A percentile compares a stretch with the other conserved stretches of the same genome.
Evolutionary conservation across 2,113 vertebrate species (phyloP).

Genomic region (Peromyscus californicus): DNA sequence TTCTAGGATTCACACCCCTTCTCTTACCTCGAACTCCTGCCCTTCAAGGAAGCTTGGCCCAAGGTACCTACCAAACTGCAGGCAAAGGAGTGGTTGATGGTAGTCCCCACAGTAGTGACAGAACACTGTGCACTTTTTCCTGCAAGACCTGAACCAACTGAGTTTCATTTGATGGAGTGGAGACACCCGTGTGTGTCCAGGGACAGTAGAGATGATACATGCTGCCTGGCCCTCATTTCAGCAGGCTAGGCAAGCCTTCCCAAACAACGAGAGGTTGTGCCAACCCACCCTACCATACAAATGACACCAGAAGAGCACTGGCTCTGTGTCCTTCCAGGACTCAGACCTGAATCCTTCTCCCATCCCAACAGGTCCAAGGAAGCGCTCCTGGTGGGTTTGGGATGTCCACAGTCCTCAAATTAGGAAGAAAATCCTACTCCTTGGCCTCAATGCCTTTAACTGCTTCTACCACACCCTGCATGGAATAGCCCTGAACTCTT

Average conservation of each 20-base stretch:
- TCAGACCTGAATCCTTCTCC: not conserved
- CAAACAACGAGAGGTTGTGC: not conserved
- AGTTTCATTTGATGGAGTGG: not conserved
- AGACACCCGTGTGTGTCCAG: not conserved
- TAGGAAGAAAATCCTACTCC: rapidly evolving
- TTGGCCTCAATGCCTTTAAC: not conserved
- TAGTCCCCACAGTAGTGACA: not conserved
- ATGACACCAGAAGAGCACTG: not conserved
- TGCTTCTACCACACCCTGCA: not conserved
- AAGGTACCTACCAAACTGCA: not conserved
- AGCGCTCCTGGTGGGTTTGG: rapidly evolving
- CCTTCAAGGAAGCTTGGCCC: not conserved
- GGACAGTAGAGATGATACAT: not conserved
- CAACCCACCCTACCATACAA: not conserved
- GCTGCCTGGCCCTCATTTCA: not conserved
- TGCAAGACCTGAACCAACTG: not conserved
- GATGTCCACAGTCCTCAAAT: not conserved
- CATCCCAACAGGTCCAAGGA: not conserved
- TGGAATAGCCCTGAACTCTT: not conserved
- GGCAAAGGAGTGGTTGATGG: too few species aligned
- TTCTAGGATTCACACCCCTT: not conserved
- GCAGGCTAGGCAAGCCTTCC: not conserved
- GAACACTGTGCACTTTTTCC: not conserved
- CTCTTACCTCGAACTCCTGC: not conserved
- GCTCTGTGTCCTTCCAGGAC: not conserved